Percentiles rank a stretch among this genome's conserved stretches.
Conservation (phyloP, 2,113 vertebrate genomes). For the Apteryx owenii region DNA sequence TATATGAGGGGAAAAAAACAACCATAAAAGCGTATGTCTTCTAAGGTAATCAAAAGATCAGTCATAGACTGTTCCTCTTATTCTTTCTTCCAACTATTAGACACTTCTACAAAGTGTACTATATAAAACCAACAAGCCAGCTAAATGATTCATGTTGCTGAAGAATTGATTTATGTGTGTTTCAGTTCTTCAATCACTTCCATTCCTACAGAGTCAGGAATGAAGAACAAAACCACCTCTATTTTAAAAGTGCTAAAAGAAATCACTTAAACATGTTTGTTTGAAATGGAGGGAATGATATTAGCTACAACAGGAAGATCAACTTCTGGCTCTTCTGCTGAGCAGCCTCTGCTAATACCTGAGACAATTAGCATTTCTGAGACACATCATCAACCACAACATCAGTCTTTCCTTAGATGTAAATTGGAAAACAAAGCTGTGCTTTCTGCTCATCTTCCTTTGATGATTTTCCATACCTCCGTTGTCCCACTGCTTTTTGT, state of each 20-base stretch:
- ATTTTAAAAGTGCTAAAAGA: not conserved
- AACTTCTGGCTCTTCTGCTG: not conserved
- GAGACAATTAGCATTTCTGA: not conserved
- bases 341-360: not conserved
- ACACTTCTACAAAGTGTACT: not conserved
- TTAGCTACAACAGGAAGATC: not conserved
- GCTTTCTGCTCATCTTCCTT: not conserved
- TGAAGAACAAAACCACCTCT: not conserved
- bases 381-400: not conserved
- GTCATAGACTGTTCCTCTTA: not conserved
- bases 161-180: not conserved
- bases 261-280: not conserved
- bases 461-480: not conserved
- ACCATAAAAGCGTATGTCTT: not conserved
- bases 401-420: not conserved
- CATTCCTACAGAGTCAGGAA: not conserved
- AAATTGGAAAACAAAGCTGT: not conserved
- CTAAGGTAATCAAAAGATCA: not conserved
- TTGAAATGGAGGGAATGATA: not conserved
- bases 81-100: not conserved
- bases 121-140: not conserved
- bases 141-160: not conserved
- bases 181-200: not conserved
- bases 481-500: not conserved
- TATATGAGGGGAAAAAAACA: not conserved